Evolutionary conservation across 2,888 invertebrate genomes (phyloP).

Genomic region (Steromphala cineraria): DNA sequence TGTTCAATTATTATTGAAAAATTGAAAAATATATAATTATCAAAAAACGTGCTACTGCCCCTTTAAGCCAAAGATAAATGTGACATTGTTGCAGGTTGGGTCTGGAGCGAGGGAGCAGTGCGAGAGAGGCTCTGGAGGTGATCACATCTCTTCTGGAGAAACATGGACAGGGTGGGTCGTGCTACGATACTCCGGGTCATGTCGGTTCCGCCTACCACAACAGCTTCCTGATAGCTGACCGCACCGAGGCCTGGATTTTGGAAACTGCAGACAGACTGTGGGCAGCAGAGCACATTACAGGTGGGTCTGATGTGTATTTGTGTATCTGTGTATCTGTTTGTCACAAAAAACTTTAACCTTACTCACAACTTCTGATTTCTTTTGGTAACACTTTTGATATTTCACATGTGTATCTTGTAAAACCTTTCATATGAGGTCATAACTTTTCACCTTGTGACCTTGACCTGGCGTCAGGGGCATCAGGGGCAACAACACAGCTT

Average conservation of each 20-base stretch:
- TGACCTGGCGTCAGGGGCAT: no score
- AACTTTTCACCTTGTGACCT: no score
- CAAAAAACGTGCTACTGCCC: no score
- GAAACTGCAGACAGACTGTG: constrained; percentile 87
- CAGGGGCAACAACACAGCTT: no score
- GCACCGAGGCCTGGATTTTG: constrained; percentile 84
- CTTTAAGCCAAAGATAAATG: no score
- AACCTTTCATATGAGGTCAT: no score
- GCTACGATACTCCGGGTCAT: constrained; percentile 80
- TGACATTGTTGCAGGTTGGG: constrained; percentile 79
- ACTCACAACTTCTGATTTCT: no score
- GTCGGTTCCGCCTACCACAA: constrained; percentile 87
- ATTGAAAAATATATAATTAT: no score
- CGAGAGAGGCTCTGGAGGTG: constrained; percentile 82
- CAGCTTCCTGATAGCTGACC: constrained; percentile 86
- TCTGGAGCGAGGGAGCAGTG: constrained; percentile 82
- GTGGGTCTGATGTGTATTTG: constrained; percentile 64
- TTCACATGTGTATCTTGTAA: no score
- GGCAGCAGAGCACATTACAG: constrained; percentile 84
- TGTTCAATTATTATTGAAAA: no score
- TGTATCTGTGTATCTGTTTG: background rate
- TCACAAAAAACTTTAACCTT: no score
- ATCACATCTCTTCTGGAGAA: constrained; percentile 82
- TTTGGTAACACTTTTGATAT: no score
- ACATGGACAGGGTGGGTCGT: constrained; percentile 85